A percentile compares a stretch with the other conserved stretches of the same genome.
These are phyloP conservation scores for Psilopsiagon aurifrons DNA, from an alignment of 2,113 vertebrate species.

Conservation along the genomic window DNA sequence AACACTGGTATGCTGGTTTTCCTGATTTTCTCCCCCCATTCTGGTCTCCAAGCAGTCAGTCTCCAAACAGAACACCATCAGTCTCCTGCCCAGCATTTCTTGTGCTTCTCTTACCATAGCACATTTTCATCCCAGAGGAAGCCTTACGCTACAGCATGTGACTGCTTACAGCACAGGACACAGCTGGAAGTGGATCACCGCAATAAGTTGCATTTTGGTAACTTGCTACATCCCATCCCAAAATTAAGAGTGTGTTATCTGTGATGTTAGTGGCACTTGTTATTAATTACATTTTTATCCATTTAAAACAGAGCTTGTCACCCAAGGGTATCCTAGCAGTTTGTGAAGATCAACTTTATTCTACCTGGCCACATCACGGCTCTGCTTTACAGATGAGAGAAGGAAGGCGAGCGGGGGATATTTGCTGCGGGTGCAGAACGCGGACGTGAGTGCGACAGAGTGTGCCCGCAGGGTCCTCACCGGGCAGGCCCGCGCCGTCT, in stretches of 20 bases:
- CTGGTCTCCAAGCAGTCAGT: neutral
- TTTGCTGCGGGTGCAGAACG: neutral
- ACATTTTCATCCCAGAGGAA: neutral
- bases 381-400: neutral
- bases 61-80: neutral
- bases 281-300: neutral
- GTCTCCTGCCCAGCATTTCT: neutral
- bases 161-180: neutral
- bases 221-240: neutral
- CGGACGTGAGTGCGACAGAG: neutral
- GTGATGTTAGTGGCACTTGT: neutral
- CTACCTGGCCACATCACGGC: neutral
- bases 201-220: neutral
- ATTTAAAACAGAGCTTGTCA: neutral
- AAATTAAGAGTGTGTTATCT: neutral
- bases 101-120: neutral
- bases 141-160: neutral
- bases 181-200: neutral
- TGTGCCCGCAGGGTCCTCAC: neutral
- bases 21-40: neutral
- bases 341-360: neutral
- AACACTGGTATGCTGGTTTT: neutral
- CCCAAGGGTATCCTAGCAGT: neutral
- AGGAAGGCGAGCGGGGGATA: neutral
- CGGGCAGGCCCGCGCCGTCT: accelerated